Base-by-base conservation (phyloP, 1,140 invertebrate species). In the Ceratoteleas bidentatus region DNA sequence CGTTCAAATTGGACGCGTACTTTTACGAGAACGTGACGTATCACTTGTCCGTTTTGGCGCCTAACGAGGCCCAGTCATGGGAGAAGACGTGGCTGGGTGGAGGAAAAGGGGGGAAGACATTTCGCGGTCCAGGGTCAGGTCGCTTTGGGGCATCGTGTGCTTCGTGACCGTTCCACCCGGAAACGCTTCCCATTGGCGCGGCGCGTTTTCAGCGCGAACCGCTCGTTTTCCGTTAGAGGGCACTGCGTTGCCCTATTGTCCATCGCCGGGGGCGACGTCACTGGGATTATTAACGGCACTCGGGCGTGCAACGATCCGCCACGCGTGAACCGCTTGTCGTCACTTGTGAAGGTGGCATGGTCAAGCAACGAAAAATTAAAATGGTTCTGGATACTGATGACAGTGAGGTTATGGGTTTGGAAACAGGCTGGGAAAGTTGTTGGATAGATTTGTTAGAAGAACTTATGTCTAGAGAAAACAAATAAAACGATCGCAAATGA, bases 81-180 rank as follows among this genome's bases (percentile, higher is more conserved):
- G 79, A 73, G 65, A 73, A n/a, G n/a, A n/a, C n/a, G n/a, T n/a
- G n/a, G n/a, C n/a, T n/a, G n/a, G n/a, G n/a, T n/a, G n/a, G n/a
- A n/a, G n/a, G n/a, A n/a, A n/a, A n/a, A n/a, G n/a, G n/a, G n/a
- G n/a, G n/a, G n/a, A n/a, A n/a, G n/a, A n/a, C n/a, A n/a, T n/a
- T n/a, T n/a, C n/a, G n/a, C n/a, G n/a, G n/a, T n/a, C n/a, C 6
- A 87, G 88, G 89, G 89, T 90, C 90, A 91, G 88, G 76, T 88
- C 81, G 90, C 90, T 91, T 89, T 90, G 85, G 89, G 90, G 90
- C 90, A 91, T 91, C 87, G 87, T 88, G 87, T 87, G 74, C 83
- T 84, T 88, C 89, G 89, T 90, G 85, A 89, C 86, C 82, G 82
- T 86, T 88, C 87, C 84, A 90, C 89, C 88, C 88, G 89, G 88